Evolutionary conservation across 2,797 vertebrate species (phyloP).

Genomic region (Lepilemur ruficaudatus): DNA sequence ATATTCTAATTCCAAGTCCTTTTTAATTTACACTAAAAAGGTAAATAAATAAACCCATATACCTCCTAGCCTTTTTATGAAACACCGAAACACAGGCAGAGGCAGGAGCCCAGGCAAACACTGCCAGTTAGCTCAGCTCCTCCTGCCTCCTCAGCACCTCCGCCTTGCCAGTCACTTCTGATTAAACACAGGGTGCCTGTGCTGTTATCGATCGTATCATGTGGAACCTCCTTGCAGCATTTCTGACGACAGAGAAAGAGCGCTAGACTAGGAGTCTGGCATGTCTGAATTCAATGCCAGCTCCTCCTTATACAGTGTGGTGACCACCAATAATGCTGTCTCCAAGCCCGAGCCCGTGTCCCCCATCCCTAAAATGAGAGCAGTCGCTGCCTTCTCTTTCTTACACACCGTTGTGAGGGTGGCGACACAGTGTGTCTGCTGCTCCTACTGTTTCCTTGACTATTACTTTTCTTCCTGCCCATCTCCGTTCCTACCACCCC

Average conservation of each 20-base stretch:
- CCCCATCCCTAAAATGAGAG: not conserved
- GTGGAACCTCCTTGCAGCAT: not conserved
- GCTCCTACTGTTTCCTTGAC: not conserved
- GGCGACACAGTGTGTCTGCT: too few species aligned
- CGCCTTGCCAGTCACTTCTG: not conserved
- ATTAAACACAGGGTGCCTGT: not conserved
- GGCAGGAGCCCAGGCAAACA: not conserved
- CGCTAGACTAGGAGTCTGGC: too few species aligned
- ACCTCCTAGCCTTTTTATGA: not conserved
- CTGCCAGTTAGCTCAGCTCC: not conserved
- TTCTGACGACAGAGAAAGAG: not conserved
- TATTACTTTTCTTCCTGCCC: not conserved
- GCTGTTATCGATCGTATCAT: not conserved
- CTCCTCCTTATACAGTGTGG: too few species aligned
- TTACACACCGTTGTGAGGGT: not conserved
- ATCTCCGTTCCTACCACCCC: fast-evolving
- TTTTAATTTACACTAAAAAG: not conserved
- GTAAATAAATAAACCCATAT: not conserved
- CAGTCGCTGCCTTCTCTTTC: not conserved
- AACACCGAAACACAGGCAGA: not conserved
- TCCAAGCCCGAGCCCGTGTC: not conserved
- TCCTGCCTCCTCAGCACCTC: not conserved
- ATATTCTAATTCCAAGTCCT: not conserved
- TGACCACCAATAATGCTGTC: not conserved
- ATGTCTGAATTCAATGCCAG: not conserved